Evolutionary conservation across 1,140 invertebrate genomes (phyloP).

Genomic region (Probaryconus sp.): DNA sequence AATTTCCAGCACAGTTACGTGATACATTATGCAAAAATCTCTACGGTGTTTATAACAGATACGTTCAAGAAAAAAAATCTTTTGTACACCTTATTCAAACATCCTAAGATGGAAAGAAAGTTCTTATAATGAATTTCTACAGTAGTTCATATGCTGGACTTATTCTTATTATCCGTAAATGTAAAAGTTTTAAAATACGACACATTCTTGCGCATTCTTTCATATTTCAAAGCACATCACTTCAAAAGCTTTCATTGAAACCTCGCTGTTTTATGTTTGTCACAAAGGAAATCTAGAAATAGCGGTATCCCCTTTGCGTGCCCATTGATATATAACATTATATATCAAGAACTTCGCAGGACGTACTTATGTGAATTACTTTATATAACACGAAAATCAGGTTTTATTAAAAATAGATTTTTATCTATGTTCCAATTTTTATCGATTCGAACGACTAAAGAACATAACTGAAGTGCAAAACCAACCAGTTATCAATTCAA

Average conservation of each 20-base stretch:
- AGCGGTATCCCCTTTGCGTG: slow-evolving; percentile 37
- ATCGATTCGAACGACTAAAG: too few species aligned
- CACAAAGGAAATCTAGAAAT: slow-evolving; percentile 65
- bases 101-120: slow-evolving; percentile 32
- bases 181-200: slow-evolving; percentile 55
- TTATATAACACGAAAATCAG: too few species aligned
- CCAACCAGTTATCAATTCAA: too few species aligned
- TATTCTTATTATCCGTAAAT: slow-evolving; percentile 54
- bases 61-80: slow-evolving; percentile 18
- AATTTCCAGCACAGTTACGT: too few species aligned
- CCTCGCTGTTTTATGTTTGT: slow-evolving; percentile 44
- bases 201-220: slow-evolving; percentile 14
- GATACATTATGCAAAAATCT: too few species aligned
- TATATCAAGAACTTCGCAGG: too few species aligned
- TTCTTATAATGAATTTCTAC: slow-evolving; percentile 52
- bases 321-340: slow-evolving; percentile 44
- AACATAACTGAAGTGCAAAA: too few species aligned
- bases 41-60: slow-evolving; percentile 9
- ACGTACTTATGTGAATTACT: too few species aligned
- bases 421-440: too few species aligned
- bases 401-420: too few species aligned
- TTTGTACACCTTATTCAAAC: background rate
- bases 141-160: slow-evolving; percentile 36
- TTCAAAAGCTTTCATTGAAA: slow-evolving; percentile 53
- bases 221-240: slow-evolving; percentile 30